Percentiles rank a stretch among this genome's conserved stretches.
phyloP scores from a whole-genome alignment of 2,113 vertebrate species.

The Eurystomus gularis region DNA sequence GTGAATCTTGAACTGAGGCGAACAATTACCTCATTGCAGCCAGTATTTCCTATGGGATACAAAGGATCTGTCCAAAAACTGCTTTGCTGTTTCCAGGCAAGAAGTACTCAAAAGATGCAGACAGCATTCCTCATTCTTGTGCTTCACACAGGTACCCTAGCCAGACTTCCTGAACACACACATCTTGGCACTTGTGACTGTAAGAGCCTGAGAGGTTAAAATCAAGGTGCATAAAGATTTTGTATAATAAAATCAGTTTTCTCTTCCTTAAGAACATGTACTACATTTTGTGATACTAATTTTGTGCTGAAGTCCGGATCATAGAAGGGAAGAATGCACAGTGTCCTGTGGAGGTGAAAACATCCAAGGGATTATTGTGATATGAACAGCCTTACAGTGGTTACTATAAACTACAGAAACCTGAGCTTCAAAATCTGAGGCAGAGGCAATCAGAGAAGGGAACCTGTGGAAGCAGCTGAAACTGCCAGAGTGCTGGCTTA shows the following conservation, averaged over 20 bases:
- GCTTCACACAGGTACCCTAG: not conserved
- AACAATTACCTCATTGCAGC: not conserved
- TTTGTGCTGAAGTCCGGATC: not conserved
- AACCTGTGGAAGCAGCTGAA: not conserved
- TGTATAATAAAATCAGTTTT: not conserved
- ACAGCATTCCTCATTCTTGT: not conserved
- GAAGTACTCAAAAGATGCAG: not conserved
- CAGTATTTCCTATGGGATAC: not conserved
- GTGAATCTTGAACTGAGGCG: not conserved
- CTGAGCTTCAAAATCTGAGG: not conserved
- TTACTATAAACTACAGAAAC: not conserved
- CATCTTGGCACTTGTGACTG: not conserved
- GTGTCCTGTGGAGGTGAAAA: rapidly evolving
- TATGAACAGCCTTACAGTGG: not conserved
- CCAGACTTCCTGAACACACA: not conserved
- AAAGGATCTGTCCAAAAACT: not conserved
- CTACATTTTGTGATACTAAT: not conserved
- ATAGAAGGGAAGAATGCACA: not conserved
- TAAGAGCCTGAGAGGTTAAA: not conserved
- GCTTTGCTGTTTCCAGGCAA: not conserved
- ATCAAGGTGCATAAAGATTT: not conserved
- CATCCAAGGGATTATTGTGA: not conserved
- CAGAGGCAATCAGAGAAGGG: not conserved
- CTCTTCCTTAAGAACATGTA: not conserved
- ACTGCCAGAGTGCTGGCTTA: not conserved